Evolutionary conservation across 1,140 invertebrate species (phyloP), one percentile per base, ranked within the genome.

Genomic region (Drosophila jambulina): DNA sequence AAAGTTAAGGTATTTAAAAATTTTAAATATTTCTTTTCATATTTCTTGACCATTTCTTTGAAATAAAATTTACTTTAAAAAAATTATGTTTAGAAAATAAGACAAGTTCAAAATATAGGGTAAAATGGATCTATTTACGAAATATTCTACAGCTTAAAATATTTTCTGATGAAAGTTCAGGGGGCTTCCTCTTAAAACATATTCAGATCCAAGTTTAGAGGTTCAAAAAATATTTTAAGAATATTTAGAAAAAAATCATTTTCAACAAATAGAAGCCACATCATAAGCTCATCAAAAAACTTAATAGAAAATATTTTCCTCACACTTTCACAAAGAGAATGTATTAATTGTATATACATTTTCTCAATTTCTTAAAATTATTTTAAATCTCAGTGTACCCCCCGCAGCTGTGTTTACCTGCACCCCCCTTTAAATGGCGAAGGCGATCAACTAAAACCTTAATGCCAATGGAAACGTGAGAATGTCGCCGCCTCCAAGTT

Each of bases 401-500:
- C 17, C 21, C 21, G 34, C 15, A 56, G 34, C 53, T 36, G 12
- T n/a, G 9, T 48, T 1, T n/a, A 9, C 32, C 36, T 29, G 17
- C 36, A 13, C 27, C 29, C 43, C 42, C 29, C 45, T 34, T 61
- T 48, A 45, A 62, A 29, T 53, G 27, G 75, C 34, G 76, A 34
- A 72, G 80, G 77, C 76, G 80, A 74, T 88, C 76, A 79, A 78
- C 77, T 74, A 78, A 56, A 84, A 90, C 77, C 74, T 90, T 88
- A 88, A 88, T 88, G 84, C 84, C 84, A 88, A 88, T 90, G 85
- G 75, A 88, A 88, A 88, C 84, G 84, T 88, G 84, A 88, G 84
- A 88, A 88, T 88, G 85, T 78, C 80, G 85, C 51, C 77, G 67
- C 64, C 72, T 71, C 53, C 77, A 43, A 77, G 57, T 75, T 88